Evolutionary conservation across 2,797 vertebrate genomes (phyloP), one percentile per base, ranked within the genome.

Genomic region (Rhincodon typus): DNA sequence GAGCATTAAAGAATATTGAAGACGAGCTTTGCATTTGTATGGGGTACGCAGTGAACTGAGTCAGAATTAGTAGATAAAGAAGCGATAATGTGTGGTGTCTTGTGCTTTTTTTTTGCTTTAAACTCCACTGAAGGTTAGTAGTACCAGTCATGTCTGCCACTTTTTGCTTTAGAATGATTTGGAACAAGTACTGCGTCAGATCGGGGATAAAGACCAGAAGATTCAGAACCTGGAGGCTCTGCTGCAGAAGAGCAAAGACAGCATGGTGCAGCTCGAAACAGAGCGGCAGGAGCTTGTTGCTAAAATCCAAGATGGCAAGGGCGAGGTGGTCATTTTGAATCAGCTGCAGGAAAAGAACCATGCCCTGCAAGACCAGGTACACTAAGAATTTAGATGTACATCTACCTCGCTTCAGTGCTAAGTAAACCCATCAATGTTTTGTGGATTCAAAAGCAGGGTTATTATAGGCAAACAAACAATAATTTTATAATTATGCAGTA

Each of bases 161-260:
- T 46, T 74, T 96, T 95, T 96, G 12, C 42, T 97, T 96, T 96
- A 99, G 99, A 99, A 98, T 96, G 99, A 99, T 97, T 97, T 99
- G 97, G 99, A 99, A 96, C 99, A 99, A 98, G 99, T 99, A 27
- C 96, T 99, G 96, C 98, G 99, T 96, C 99, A 99, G 97, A 99
- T 99, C 96, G 99, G 99, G 34, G 99, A 99, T 97, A 99, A 99
- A 96, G 99, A 99, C 97, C 99, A 99, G 98, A 99, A 99, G 97
- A 99, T 99, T 96, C 99, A 99, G 97, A 99, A 99, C 96, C 98
- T 99, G 96, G 99, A 99, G 97, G 99, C 99, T 95, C 97, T 99
- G 96, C 97, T 99, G 96, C 99, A 99, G 97, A 99, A 99, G 97
- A 98, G 99, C 96, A 99, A 99, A 96, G 98, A 99, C 96, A 99